Evolutionary conservation across 2,888 invertebrate genomes (phyloP), one percentile per base, ranked within the genome.

Genomic region (Chloroclysta siterata): DNA sequence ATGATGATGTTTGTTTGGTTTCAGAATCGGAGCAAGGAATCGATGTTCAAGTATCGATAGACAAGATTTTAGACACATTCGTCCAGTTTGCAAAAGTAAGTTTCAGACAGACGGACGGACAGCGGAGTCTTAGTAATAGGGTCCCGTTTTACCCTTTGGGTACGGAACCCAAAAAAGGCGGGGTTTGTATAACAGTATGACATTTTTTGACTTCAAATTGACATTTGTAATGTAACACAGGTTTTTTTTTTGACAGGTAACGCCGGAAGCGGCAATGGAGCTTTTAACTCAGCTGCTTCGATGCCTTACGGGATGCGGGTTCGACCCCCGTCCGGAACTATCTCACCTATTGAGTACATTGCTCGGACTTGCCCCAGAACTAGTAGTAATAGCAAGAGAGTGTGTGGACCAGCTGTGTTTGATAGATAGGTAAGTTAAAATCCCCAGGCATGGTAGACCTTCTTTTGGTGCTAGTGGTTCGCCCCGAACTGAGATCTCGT

Each of bases 1-100:
- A n/a, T n/a, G n/a, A n/a, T n/a, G n/a, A n/a, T n/a, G n/a, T 8
- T 28, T 39, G 13, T 22, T n/a, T 53, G n/a, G 1, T 74, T 72
- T 13, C 70, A 79, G 79, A 71, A 14, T 8, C 64, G 0, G 52
- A 57, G 28, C 10, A 62, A 0, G 70, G 65, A 1, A 72, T 81
- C 0, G 70, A 83, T 47, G 77, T 79, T 0, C 76, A 79, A 58
- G 71, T 80, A 7, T 48, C 82, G 0, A 59, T 83, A 1, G 77
- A 75, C 3, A 73, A 72, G 2, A 73, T 83, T 8, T 44, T 86
- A 39, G 71, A 74, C 4, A 66, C 74, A 0, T 53, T 86, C 0
- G 29, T 85, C 0, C 55, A 75, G 13, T 84, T 84, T 61, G 67
- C 78, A 0, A 78, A 80, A 79, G 85, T 85, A 70, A 63, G 57